phyloP scores from a whole-genome alignment of 30 jellyfish, hydroid and myxozoan genomes.

The Turritopsis rubra region DNA sequence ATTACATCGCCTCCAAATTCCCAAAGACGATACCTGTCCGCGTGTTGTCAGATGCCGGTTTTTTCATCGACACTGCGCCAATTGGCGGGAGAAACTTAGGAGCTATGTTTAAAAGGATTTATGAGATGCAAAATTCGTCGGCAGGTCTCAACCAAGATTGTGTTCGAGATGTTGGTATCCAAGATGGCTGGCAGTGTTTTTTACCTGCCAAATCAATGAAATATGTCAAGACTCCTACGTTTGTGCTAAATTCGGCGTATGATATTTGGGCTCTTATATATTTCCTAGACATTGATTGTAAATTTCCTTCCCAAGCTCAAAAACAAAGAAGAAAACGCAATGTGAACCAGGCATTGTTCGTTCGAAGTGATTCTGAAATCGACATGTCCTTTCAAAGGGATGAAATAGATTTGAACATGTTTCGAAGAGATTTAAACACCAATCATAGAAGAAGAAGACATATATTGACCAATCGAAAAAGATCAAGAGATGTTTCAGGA shows the following conservation, averaged over 20 bases:
- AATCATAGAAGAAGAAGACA: neutral
- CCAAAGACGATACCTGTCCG: conserved; percentile 86
- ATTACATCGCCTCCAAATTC: conserved; percentile 70
- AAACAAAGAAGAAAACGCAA: conserved; percentile 36
- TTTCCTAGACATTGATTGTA: conserved; percentile 88
- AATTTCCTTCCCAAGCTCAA: conserved; percentile 60
- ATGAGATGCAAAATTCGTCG: conserved; percentile 90
- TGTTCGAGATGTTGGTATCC: conserved; percentile 52
- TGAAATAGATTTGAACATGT: neutral
- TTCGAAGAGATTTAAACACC: conserved; percentile 21
- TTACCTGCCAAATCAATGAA: conserved; percentile 77
- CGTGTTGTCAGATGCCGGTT: conserved; percentile 98
- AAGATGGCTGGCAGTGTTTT: conserved; percentile 90
- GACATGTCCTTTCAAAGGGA: neutral
- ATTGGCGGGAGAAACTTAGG: conserved; percentile 95
- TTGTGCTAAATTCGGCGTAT: conserved; percentile 87
- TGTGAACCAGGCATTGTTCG: conserved; percentile 8
- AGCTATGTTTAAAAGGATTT: conserved; percentile 57
- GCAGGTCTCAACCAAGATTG: conserved; percentile 85
- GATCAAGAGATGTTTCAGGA: conserved; percentile 84
- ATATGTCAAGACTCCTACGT: conserved; percentile 84
- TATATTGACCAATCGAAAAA: neutral
- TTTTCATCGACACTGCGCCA: conserved; percentile 91
- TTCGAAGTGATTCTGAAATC: conserved; percentile 21
- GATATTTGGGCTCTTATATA: conserved; percentile 99